These are phyloP conservation scores for Meloe dianella DNA, from an alignment of 2,888 invertebrate genomes.

Conservation along the genomic window DNA sequence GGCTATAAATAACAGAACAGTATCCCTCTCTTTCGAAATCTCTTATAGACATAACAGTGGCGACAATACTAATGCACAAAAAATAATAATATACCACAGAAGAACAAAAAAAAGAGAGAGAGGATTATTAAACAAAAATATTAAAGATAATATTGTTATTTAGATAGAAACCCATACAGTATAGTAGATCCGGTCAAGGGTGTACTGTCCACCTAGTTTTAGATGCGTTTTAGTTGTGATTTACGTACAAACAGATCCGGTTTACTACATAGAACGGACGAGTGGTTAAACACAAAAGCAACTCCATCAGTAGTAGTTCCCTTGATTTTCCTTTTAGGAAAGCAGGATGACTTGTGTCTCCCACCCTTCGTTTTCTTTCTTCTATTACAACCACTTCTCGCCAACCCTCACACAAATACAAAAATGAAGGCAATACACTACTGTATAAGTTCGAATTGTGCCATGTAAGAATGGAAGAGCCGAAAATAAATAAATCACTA, in stretches of 20 bases:
- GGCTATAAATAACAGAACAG: constrained; percentile 53
- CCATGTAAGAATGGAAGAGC: background rate
- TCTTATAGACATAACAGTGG: constrained; percentile 41
- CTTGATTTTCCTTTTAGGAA: constrained; percentile 49
- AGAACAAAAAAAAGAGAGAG: background rate
- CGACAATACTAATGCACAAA: constrained; percentile 1
- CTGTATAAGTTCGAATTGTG: constrained; percentile 8
- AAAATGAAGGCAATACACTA: constrained; percentile 8
- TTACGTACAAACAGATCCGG: constrained; percentile 52
- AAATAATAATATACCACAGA: background rate
- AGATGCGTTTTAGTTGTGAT: constrained; percentile 40
- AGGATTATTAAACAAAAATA: background rate
- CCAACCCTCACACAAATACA: constrained; percentile 20
- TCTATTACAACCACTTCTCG: background rate
- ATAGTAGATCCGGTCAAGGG: constrained; percentile 24
- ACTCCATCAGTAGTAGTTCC: constrained; percentile 50
- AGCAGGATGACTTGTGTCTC: constrained; percentile 14
- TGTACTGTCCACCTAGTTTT: constrained; percentile 18
- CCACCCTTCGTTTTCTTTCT: background rate
- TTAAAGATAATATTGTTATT: constrained; percentile 32
- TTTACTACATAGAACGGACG: constrained; percentile 49
- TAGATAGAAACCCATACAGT: constrained; percentile 21
- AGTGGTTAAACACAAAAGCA: constrained; percentile 56
- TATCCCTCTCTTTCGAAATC: constrained; percentile 29
- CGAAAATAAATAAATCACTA: background rate